Evolutionary conservation across 2,797 vertebrate species (phyloP), one percentile per base, ranked within the genome.

Genomic region (Chanos chanos): DNA sequence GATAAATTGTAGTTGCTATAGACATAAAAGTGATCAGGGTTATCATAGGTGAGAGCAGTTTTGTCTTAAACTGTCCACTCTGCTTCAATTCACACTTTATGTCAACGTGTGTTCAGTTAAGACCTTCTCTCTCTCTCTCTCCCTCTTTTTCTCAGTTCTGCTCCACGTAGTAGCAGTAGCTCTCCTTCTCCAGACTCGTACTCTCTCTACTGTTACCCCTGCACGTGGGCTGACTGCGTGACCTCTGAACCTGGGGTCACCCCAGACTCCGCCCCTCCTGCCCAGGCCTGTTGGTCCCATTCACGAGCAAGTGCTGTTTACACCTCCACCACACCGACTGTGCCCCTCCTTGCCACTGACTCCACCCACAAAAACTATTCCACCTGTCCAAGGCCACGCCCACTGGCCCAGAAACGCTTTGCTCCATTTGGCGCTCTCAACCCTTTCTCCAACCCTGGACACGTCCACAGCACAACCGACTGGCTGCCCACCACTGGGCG

Each of bases 131-230:
- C 9, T 43, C 16, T 15, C 5, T 58, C 15, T 50, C 9, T 39
- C 3, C 41, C 50, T 51, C 47, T 12, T 5, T 43, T 27, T 19
- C 1, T 9, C 78, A 92, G 91, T 70, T 83, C 79, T 0, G 85
- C 76, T 25, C 83, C 86, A 1, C 86, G 80, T 49, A 92, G 89
- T 6, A 83, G 83, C 53, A 96, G 91, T 61, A 92, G 88, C 41
- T 97, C 93, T 0, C 93, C 93, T 0, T 96, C 95, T 0, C 93
- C 96, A 0, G 95, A 97, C 25, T 83, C 94, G 2, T 92, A 92
- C 68, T 94, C 94, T 5, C 83, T 97, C 9, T 98, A 98, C 81
- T 98, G 95, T 77, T 98, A 98, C 72, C 96, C 95, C 0, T 98
- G 95, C 74, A 91, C 93, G 1, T 98, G 96, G 96, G 90, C 89